phyloP scores from a whole-genome alignment of 2,113 vertebrate genomes.

The Tringa solitaria region DNA sequence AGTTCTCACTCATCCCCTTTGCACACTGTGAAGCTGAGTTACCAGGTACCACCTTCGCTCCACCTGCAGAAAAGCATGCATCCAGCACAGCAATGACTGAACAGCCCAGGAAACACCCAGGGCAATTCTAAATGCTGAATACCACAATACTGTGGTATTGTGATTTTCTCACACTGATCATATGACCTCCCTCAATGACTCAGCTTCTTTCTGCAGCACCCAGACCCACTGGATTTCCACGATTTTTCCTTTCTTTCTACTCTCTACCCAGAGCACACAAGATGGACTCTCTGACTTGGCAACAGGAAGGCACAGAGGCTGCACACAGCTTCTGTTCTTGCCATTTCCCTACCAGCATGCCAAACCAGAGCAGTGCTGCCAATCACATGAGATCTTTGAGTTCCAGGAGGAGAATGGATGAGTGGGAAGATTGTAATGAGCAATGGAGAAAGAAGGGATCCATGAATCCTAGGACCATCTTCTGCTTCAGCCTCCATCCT shows the following conservation, averaged over 20 bases:
- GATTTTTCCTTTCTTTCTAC: background rate
- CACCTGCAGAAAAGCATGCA: background rate
- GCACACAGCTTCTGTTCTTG: background rate
- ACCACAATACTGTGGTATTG: background rate
- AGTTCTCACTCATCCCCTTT: background rate
- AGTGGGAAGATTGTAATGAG: background rate
- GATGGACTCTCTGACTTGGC: background rate
- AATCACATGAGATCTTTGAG: background rate
- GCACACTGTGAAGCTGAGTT: background rate
- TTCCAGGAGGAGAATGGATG: background rate
- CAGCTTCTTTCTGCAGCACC: background rate
- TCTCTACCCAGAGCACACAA: background rate
- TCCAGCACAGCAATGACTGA: background rate
- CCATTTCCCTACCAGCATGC: background rate
- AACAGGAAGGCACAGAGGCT: background rate
- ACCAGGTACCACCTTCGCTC: background rate
- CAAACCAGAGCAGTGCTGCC: background rate
- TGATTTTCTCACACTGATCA: background rate
- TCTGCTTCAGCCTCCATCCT: background rate
- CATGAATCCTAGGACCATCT: background rate
- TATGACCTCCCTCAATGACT: fast-evolving
- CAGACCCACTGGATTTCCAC: background rate
- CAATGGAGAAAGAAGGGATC: background rate
- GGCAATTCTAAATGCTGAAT: background rate
- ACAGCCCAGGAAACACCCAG: background rate